A percentile compares a stretch with the other conserved stretches of the same genome.
Evolutionary conservation across 2,113 vertebrate genomes (phyloP).

Genomic region (Candoia aspera): DNA sequence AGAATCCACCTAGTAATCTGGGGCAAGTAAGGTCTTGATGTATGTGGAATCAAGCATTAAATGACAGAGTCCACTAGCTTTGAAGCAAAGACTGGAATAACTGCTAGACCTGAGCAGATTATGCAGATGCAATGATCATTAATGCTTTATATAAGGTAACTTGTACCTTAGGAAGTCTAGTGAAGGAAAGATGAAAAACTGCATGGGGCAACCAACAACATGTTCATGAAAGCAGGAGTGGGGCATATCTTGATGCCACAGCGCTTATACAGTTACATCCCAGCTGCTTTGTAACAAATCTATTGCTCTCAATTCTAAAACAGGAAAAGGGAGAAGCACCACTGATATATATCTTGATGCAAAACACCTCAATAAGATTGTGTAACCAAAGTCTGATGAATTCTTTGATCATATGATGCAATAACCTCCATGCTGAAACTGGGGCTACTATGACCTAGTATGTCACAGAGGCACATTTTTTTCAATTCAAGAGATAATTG

Average conservation of each 20-base stretch:
- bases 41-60: not conserved
- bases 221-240: not conserved
- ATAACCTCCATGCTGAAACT: not conserved
- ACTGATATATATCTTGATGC: not conserved
- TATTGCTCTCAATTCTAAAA: not conserved
- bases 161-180: not conserved
- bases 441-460: not conserved
- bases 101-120: not conserved
- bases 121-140: not conserved
- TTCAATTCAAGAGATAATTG: not conserved
- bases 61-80: not conserved
- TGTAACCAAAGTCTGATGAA: not conserved
- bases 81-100: not conserved
- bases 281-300: not conserved
- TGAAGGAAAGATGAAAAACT: not conserved
- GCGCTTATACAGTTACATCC: not conserved
- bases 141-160: not conserved
- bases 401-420: not conserved
- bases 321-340: not conserved
- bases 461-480: not conserved
- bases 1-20: not conserved
- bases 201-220: not conserved
- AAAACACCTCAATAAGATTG: not conserved
- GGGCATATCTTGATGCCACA: not conserved
- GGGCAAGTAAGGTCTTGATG: not conserved